Evolutionary conservation across 2,113 vertebrate genomes (phyloP), one percentile per base, ranked within the genome.

Genomic region (Bufo gargarizans): DNA sequence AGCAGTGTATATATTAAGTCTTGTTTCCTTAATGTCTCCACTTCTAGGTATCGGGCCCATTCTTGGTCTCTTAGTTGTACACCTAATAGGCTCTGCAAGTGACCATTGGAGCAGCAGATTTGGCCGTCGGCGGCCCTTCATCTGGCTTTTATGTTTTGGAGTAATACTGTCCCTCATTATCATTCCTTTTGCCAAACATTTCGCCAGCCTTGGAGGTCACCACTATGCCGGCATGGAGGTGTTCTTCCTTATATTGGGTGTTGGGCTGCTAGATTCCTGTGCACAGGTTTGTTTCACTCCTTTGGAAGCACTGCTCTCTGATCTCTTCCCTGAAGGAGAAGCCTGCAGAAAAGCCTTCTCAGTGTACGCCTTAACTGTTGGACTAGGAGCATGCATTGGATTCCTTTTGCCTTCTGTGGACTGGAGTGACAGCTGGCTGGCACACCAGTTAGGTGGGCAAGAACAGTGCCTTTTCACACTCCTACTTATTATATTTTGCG

Each of bases 271-370:
- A 92, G 96, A 97, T 89, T 97, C 97, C 91, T 97, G 97, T 0
- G 96, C 96, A 69, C 97, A 97, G 91, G 95, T 96, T 67, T 97
- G 97, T 92, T 97, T 97, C 91, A 97, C 97, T 0, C 96, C 95
- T 0, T 90, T 97, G 88, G 96, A 97, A 89, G 97, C 97, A 0
- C 92, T 97, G 90, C 94, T 97, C 67, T 97, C 96, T 0, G 97
- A 97, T 92, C 94, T 97, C 76, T 97, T 95, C 93, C 94, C 96
- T 58, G 95, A 96, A 87, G 94, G 95, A 0, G 95, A 96, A 84
- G 93, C 91, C 89, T 97, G 96, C 89, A 95, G 93, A 77, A 94
- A 92, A 83, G 97, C 97, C 5, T 97, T 97, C 91, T 96, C 97
- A 0, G 2, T 96, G 84, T 96, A 96, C 0, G 95, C 97, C 89